Percentiles rank a stretch among this genome's conserved stretches.
Conservation (phyloP, 1,140 invertebrate genomes). For the Scaptomyza hsui region DNA sequence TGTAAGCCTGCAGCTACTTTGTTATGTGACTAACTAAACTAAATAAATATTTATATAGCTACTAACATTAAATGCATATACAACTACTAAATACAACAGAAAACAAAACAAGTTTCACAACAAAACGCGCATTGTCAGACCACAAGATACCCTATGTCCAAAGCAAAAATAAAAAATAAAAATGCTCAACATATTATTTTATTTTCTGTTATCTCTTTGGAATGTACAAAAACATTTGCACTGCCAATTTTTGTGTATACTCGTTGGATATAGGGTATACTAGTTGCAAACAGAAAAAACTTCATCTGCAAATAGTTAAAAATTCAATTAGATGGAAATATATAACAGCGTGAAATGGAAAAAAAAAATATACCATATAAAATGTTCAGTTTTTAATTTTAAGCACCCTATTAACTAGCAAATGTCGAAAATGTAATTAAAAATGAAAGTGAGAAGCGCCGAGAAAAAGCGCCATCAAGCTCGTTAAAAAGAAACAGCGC, state of each 20-base stretch:
- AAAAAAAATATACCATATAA: conserved; percentile 30
- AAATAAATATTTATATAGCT: conserved; percentile 71
- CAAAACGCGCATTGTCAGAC: conserved; percentile 16
- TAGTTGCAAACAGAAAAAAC: too few relatives aligned
- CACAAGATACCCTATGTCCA: conserved; percentile 20
- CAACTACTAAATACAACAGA: conserved; percentile 21
- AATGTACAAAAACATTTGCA: neutral
- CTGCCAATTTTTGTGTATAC: conserved; percentile 1
- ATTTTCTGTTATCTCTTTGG: too few relatives aligned
- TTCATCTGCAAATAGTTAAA: conserved; percentile 52
- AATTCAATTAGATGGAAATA: conserved; percentile 68
- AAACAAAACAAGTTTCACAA: conserved; percentile 22
- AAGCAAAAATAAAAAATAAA: neutral
- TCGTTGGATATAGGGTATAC: too few relatives aligned
- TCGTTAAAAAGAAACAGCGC: conserved; percentile 68
- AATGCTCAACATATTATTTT: neutral
- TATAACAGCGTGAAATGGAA: conserved; percentile 1
- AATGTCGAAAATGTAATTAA: conserved; percentile 76
- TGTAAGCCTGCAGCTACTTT: conserved; percentile 71
- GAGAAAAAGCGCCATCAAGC: conserved; percentile 33
- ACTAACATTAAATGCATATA: conserved; percentile 60
- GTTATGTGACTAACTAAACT: conserved; percentile 68
- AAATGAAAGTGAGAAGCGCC: conserved; percentile 58
- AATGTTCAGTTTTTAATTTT: conserved; percentile 52
- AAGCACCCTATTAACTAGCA: conserved; percentile 52